Base-by-base conservation (phyloP, 2,888 invertebrate genomes). In the Pelosia muscerda region DNA sequence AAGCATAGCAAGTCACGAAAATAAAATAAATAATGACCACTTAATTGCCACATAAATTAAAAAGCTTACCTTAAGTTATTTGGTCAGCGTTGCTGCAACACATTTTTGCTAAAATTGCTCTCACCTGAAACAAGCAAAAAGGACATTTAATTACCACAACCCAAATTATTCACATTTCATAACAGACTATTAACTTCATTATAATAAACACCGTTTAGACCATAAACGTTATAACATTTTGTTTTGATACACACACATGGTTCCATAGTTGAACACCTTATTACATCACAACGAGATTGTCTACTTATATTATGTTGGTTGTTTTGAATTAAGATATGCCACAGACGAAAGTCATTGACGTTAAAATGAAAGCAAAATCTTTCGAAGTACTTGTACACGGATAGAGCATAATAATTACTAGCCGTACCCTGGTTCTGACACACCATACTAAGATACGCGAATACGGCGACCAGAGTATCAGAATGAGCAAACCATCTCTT, bases 71-170 rank as follows among this genome's bases (percentile, higher is more conserved):
- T 93, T 86, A 94, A 83, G 93, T 93, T 81, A 92, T 90, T 85
- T 89, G 87, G 77, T 92, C 92, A 70, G 82, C 81, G 79, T 84
- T 84, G 81, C 84, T 80, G 80, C 88, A 86, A 87, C 84, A 83
- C 93, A 93, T 94, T 88, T 88, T 92, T 83, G 86, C 81, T 79
- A 84, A 86, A 87, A 74, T 87, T 55, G 22, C 19, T 63, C 92
- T 93, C 88, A 94, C 94, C 93, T 93, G 93, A 64, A 93, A 93
- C 91, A 90, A 92, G 80, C 28, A 84, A 81, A 75, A 79, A 75
- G 59, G 73, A 71, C 64, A 74, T 75, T 70, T 77, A 77, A 57
- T 73, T 66, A 72, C 66, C n/a, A 60, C 64, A 54, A 26, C 72
- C 57, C 56, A 69, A 72, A 71, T 75, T 69, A 63, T 81, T 78